Conservation (phyloP, 2,888 invertebrate species). For the Lumbricus terrestris region DNA sequence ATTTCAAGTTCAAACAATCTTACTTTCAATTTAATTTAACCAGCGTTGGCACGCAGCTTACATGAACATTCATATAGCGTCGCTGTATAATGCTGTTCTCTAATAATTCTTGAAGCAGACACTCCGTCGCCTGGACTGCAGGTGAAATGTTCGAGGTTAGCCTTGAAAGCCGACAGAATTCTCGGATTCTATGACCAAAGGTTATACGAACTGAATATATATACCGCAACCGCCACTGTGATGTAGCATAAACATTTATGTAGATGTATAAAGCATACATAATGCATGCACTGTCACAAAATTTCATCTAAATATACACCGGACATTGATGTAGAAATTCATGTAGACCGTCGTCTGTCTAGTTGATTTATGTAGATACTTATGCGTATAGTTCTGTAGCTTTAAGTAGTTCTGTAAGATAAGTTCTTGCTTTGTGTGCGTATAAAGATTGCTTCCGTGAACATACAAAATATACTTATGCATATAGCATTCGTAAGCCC, state of each 20-base stretch:
- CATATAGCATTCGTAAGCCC: neutral
- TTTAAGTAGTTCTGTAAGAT: neutral
- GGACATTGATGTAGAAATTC: neutral
- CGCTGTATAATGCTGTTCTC: neutral
- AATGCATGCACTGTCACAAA: neutral
- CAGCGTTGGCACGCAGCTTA: neutral
- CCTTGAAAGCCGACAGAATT: neutral
- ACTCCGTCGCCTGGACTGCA: neutral
- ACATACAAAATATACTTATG: neutral
- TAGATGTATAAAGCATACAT: neutral
- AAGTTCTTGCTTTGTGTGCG: neutral
- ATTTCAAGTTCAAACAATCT: neutral
- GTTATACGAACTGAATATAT: neutral
- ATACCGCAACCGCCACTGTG: neutral
- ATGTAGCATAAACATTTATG: neutral
- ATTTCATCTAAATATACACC: neutral
- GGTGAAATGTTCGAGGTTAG: neutral
- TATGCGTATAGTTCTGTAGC: neutral
- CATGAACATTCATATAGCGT: neutral
- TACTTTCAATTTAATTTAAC: neutral
- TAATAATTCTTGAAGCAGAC: neutral
- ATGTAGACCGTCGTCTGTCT: neutral
- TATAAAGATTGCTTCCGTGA: neutral
- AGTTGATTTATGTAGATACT: neutral
- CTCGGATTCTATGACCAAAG: neutral